Conservation (phyloP, 2,113 vertebrate species). For the Calonectris borealis region DNA sequence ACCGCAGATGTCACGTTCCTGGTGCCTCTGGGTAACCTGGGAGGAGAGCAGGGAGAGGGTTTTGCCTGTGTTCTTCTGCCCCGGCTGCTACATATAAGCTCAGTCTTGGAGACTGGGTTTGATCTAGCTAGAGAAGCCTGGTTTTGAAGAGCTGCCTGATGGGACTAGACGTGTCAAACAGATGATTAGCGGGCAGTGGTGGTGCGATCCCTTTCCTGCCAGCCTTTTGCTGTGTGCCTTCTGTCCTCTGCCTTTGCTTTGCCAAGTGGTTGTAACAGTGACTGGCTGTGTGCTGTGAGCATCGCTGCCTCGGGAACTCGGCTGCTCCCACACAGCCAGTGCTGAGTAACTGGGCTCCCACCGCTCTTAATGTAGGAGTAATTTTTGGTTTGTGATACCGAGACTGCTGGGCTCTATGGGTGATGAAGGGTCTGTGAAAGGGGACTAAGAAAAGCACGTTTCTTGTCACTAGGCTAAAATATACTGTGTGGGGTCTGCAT, state of each 20-base stretch:
- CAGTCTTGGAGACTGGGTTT: background rate
- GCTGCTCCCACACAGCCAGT: conserved; percentile 25
- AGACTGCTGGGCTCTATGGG: background rate
- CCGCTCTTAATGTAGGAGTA: background rate
- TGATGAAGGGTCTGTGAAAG: background rate
- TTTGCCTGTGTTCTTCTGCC: background rate
- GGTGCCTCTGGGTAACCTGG: background rate
- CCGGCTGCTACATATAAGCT: background rate
- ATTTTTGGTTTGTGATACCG: background rate
- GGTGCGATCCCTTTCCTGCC: background rate
- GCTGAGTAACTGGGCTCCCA: background rate
- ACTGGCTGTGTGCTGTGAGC: background rate
- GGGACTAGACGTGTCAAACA: background rate
- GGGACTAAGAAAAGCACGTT: background rate
- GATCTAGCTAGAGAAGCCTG: background rate
- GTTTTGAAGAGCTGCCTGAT: background rate
- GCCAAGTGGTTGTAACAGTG: background rate
- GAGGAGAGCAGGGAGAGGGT: background rate
- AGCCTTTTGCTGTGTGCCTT: background rate
- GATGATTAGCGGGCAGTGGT: background rate
- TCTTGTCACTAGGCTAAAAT: background rate
- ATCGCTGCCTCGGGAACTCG: background rate
- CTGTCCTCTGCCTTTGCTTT: background rate
- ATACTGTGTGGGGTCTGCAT: background rate
- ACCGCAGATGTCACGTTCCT: background rate